phyloP scores from a whole-genome alignment of 53 echinoderm and acorn worm genomes.

The Zoroaster sp. region DNA sequence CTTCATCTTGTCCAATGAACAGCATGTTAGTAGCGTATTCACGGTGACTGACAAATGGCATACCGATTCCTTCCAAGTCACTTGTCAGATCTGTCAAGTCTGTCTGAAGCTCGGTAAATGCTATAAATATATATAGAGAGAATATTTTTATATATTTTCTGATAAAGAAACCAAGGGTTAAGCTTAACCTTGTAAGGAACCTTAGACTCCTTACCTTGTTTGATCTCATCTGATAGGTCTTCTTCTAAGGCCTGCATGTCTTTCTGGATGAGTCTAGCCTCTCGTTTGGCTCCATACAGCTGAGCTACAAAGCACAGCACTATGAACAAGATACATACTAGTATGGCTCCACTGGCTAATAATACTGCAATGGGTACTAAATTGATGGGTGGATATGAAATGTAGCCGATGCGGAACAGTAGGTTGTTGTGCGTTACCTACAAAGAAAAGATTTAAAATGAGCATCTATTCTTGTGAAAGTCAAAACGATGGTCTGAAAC shows the following conservation, averaged over 20 bases:
- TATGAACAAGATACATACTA: slow-evolving; percentile 43
- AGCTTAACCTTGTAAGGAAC: neutral
- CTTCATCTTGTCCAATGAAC: slow-evolving; percentile 59
- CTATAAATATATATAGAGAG: neutral
- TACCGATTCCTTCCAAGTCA: slow-evolving; percentile 67
- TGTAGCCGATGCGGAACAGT: slow-evolving; percentile 13
- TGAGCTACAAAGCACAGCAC: slow-evolving; percentile 47
- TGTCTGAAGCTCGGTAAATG: slow-evolving; percentile 72
- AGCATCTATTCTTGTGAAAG: no score
- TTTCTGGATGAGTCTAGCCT: slow-evolving; percentile 3
- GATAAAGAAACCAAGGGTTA: neutral
- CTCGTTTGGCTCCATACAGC: slow-evolving; percentile 46
- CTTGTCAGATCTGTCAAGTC: slow-evolving; percentile 81
- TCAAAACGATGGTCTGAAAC: no score
- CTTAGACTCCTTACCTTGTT: neutral
- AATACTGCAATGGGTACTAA: neutral
- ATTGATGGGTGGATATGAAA: neutral
- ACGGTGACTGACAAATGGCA: slow-evolving; percentile 69
- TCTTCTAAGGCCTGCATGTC: neutral
- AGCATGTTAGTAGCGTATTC: slow-evolving; percentile 83
- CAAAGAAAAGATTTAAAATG: neutral
- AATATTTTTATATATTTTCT: neutral
- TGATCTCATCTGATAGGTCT: slow-evolving; percentile 23
- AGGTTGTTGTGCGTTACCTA: slow-evolving; percentile 56
- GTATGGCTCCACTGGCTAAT: neutral